Base-by-base conservation (phyloP, 2,888 invertebrate genomes). In the Cancer borealis region DNA sequence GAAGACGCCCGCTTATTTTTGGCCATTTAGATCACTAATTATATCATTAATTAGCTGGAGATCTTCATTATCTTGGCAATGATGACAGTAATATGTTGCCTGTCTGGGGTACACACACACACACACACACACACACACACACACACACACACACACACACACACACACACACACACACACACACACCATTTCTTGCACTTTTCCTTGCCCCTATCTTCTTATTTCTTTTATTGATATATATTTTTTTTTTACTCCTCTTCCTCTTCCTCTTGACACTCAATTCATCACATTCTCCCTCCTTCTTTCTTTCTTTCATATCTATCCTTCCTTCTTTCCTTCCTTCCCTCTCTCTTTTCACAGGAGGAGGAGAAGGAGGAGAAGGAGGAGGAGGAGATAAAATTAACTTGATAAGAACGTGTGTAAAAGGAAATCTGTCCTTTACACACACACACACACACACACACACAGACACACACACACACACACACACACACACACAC, bases 1-100 rank as follows among this genome's bases (percentile, higher is more conserved):
- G 79, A 73, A 79, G 79, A 79, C 79, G 79, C 30, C 30, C 79
- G 79, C 79, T 79, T 79, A 79, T 79, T 79, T 79, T 79, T 79
- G 79, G 79, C 30, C 30, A 79, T 79, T 79, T 79, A 79, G 79
- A 79, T 79, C 79, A 30, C 79, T 79, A 79, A 79, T 79, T 79
- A 79, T 79, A 79, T 79, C 79, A 79, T 79, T 79, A 79, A 79
- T 79, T 79, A 79, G 30, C 30, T 14, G 30, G 79, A 30, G 79
- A 79, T 79, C 79, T 79, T 79, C 79, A 79, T 79, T 79, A 79
- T 79, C 79, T 30, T 30, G 79, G 79, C 79, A 30, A 79, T 79
- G 79, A 79, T 79, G 79, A 79, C 79, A 79, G 79, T 79, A 79
- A 79, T 79, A 79, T 79, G 79, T 79, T 79, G 30, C 26, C 49